phyloP scores from a whole-genome alignment of 1,140 invertebrate genomes.

The Hestina assimilis region DNA sequence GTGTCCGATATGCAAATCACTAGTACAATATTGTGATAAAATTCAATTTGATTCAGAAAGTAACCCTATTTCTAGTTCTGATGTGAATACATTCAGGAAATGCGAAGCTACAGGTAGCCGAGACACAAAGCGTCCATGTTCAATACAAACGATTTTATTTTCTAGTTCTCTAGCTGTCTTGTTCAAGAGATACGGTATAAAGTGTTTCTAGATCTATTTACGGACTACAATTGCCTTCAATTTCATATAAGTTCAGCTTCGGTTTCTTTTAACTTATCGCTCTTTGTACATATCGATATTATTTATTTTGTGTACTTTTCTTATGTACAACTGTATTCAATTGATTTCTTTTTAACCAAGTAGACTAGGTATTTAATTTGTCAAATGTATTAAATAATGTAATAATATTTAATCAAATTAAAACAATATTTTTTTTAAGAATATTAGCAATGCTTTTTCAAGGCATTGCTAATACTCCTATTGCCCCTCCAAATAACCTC shows the following conservation, averaged over 20 bases:
- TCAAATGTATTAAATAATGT: too few relatives aligned
- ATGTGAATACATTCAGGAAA: conserved; percentile 24
- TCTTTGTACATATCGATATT: too few relatives aligned
- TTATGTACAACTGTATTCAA: too few relatives aligned
- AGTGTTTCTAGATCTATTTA: conserved; percentile 5
- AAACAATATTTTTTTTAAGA: too few relatives aligned
- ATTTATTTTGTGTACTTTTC: too few relatives aligned
- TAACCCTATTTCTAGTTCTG: conserved; percentile 23
- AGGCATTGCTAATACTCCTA: too few relatives aligned
- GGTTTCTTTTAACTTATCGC: not conserved
- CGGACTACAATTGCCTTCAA: not conserved
- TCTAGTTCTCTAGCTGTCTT: conserved; percentile 12
- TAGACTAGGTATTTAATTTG: too few relatives aligned
- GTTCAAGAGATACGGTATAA: conserved; percentile 10
- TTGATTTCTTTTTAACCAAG: too few relatives aligned
- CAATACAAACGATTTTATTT: conserved; percentile 1
- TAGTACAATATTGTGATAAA: conserved; percentile 34
- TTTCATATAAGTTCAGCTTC: not conserved
- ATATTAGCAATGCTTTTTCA: too few relatives aligned
- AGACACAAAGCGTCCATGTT: conserved; percentile 4
- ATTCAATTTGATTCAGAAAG: conserved; percentile 27
- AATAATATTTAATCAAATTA: too few relatives aligned
- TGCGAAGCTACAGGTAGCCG: conserved; percentile 28
- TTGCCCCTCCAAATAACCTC: too few relatives aligned
- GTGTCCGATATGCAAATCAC: conserved; percentile 25